These are phyloP conservation scores for Zaprionus africanus DNA, from an alignment of 1,140 invertebrate genomes.

Conservation along the genomic window DNA sequence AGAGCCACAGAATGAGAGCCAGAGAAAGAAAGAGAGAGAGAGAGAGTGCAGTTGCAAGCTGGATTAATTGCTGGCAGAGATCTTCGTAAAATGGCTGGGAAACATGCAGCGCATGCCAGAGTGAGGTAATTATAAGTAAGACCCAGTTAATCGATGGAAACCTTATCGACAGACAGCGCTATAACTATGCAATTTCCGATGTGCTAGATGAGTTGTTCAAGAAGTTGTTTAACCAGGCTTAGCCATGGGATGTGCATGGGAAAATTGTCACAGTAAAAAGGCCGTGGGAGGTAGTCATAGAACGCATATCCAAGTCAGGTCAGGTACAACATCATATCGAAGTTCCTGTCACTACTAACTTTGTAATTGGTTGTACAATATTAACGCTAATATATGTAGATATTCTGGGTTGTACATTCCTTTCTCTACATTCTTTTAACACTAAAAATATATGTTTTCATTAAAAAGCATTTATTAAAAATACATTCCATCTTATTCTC, in stretches of 20 bases:
- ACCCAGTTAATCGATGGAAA: slow-evolving; percentile 10
- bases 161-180: not conserved
- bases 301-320: not conserved
- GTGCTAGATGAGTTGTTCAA: not conserved
- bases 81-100: slow-evolving; percentile 6
- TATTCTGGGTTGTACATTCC: too few relatives aligned
- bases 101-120: slow-evolving; percentile 19
- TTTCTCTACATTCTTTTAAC: too few relatives aligned
- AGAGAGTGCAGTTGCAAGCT: not conserved
- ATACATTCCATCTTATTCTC: too few relatives aligned
- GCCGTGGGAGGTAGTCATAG: not conserved
- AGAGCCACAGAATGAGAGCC: not conserved
- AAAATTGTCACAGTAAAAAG: not conserved
- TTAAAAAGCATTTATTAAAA: too few relatives aligned
- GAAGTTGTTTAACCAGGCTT: not conserved
- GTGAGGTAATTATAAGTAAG: slow-evolving; percentile 18
- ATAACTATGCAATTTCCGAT: slow-evolving; percentile 3
- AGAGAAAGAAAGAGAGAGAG: not conserved
- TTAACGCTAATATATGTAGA: too few relatives aligned
- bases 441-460: too few relatives aligned
- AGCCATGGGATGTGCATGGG: not conserved
- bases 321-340: too few relatives aligned
- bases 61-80: slow-evolving; percentile 20
- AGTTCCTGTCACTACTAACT: too few relatives aligned
- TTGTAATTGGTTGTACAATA: too few relatives aligned